Evolutionary conservation across 2,797 vertebrate species (phyloP).

Genomic region (Pyrocephalus nanus): DNA sequence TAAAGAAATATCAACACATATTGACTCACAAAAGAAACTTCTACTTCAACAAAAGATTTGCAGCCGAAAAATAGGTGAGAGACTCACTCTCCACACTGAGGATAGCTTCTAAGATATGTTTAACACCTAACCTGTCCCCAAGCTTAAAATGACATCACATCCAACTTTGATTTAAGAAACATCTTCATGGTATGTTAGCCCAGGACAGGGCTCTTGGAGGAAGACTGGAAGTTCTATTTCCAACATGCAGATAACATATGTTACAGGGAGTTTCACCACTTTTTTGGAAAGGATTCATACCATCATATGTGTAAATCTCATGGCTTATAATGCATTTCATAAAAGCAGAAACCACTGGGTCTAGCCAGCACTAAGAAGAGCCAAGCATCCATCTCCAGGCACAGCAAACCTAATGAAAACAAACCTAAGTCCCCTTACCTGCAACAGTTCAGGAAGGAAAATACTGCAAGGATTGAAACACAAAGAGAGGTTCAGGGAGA

Average conservation of each 20-base stretch:
- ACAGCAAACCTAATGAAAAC: neutral
- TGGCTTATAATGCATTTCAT: fast-evolving
- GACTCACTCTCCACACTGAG: neutral
- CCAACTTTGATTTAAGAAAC: neutral
- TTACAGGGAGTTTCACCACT: neutral
- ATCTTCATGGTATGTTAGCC: neutral
- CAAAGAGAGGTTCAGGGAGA: neutral
- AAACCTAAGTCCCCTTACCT: neutral
- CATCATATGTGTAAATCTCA: neutral
- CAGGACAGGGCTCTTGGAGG: fast-evolving
- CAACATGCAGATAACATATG: fast-evolving
- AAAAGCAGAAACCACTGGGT: neutral
- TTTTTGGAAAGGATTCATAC: fast-evolving
- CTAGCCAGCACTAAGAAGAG: neutral
- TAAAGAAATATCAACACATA: fast-evolving
- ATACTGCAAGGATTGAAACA: neutral
- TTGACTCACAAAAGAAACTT: neutral
- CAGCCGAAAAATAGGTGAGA: neutral
- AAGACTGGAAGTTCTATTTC: neutral
- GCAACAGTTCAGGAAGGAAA: neutral
- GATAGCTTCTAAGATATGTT: neutral
- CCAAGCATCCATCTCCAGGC: neutral
- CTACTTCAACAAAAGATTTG: neutral
- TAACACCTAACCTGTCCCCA: neutral
- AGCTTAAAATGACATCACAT: neutral